Base-by-base conservation (phyloP, 2,888 invertebrate genomes). In the Chironomus riparius region DNA sequence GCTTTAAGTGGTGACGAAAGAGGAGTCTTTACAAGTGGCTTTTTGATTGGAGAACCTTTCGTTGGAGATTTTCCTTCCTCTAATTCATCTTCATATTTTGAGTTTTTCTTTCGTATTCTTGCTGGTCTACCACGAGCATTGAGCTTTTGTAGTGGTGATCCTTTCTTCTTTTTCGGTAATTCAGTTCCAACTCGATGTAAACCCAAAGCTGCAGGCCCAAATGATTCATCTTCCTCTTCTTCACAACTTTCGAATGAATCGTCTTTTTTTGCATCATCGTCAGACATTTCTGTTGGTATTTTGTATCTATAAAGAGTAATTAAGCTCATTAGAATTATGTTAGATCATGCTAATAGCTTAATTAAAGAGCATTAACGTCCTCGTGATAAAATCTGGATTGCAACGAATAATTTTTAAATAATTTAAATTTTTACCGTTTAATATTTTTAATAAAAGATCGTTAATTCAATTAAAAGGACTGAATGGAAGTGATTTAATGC, bases 41-140 rank as follows among this genome's bases (percentile, higher is more conserved):
- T 76, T 22, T 68, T 76, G 1, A 47, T 28, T 0, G 69, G 76
- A 1, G 76, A 69, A 10, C 56, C 68, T 81, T 84, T 79, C 5
- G 85, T 81, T 76, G 89, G 85, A 38, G 83, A 82, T 80, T 88
- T 88, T n/a, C 84, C 71, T 87, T 85, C 81, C 87, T 85, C 81
- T 90, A 88, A 80, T 90, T 90, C 91, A 80, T 93, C 89, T 82
- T 94, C 92, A 83, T 96, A 95, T 83, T 95, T 95, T 83, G 90
- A 95, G 83, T 96, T 96, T 81, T 93, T 92, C 83, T 95, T 96
- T 47, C 95, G 87, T 79, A 95, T 94, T 77, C 96, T 87, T 4
- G 93, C 94, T 75, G 95, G 95, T 28, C 76, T 24, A 68, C 94
- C 94, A 80, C 94, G 87, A 2, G 93, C 91, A 82, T 94, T 94